These are phyloP conservation scores for Brachynemurus nebulosus DNA, from an alignment of 2,888 invertebrate genomes.

Conservation along the genomic window DNA sequence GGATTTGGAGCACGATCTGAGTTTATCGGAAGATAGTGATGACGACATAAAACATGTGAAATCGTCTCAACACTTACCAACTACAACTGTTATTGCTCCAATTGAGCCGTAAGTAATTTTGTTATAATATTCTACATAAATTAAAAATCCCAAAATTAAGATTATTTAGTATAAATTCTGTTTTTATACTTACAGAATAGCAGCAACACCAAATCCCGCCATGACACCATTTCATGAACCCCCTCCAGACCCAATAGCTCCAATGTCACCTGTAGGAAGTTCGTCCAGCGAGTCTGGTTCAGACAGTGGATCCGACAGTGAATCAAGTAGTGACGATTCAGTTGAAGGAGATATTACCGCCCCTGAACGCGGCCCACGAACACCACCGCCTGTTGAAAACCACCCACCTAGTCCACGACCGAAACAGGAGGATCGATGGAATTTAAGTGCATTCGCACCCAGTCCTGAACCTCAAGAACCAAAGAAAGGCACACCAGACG, in stretches of 20 bases:
- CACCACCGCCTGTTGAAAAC: conserved; percentile 20
- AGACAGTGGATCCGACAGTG: conserved; percentile 42
- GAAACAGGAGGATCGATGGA: conserved; percentile 23
- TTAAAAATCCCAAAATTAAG: background rate
- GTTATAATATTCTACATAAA: conserved; percentile 13
- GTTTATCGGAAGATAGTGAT: conserved; percentile 63
- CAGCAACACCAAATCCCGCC: conserved; percentile 12
- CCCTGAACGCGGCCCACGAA: conserved; percentile 15
- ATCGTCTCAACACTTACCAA: conserved; percentile 22
- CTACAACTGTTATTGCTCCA: conserved; percentile 27
- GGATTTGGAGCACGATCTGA: conserved; percentile 51
- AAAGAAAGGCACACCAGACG: conserved; percentile 19
- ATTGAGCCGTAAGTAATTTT: conserved; percentile 28
- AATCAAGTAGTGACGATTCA: conserved; percentile 39
- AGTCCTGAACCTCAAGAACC: conserved; percentile 1
- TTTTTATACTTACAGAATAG: conserved; percentile 22
- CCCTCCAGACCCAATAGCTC: conserved; percentile 35
- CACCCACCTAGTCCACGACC: conserved; percentile 15
- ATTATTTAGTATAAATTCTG: background rate
- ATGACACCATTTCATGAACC: conserved; percentile 29
- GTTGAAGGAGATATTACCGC: conserved; percentile 29
- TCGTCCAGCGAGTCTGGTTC: conserved; percentile 50
- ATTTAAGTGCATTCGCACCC: conserved; percentile 27
- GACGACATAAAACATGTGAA: conserved; percentile 40
- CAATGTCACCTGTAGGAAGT: conserved; percentile 38